phyloP scores from a whole-genome alignment of 2,797 vertebrate genomes.

The Macropodus opercularis region DNA sequence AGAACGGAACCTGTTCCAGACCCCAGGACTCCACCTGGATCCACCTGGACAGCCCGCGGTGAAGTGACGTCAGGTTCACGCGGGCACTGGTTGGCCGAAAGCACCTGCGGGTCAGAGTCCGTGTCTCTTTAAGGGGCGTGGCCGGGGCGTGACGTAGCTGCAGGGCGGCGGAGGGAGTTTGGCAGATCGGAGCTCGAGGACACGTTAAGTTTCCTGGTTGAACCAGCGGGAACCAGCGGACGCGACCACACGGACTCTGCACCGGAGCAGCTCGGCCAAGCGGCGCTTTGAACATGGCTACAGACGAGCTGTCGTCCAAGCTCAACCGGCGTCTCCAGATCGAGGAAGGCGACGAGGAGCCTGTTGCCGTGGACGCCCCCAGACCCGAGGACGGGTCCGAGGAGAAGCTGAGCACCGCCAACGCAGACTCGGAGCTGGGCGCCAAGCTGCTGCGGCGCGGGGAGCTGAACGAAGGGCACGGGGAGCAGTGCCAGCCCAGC shows the following conservation, averaged over 20 bases:
- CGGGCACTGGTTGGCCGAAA: no score
- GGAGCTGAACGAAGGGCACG: constrained; percentile 84
- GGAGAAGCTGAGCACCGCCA: constrained; percentile 69
- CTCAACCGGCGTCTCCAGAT: constrained; percentile 87
- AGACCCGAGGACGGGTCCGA: constrained; percentile 61
- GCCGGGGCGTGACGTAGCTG: background rate
- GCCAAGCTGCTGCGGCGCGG: constrained; percentile 85
- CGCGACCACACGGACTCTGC: no score
- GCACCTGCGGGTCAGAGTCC: no score
- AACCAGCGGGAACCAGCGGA: no score
- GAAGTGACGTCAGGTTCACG: no score
- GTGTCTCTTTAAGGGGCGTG: constrained; percentile 30
- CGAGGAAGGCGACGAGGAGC: constrained; percentile 76
- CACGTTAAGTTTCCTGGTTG: no score
- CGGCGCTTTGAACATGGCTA: constrained; percentile 80
- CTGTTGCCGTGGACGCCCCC: constrained; percentile 58
- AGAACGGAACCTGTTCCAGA: no score
- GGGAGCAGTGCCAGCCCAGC: constrained; percentile 81
- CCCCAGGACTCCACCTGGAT: no score
- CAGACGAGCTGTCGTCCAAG: constrained; percentile 89
- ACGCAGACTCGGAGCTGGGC: constrained; percentile 84
- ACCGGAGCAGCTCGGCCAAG: background rate
- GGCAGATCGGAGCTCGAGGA: background rate
- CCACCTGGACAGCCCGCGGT: no score
- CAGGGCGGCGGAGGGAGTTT: no score